phyloP scores from a whole-genome alignment of 2,113 vertebrate genomes.

The Poeciliopsis occidentalis region DNA sequence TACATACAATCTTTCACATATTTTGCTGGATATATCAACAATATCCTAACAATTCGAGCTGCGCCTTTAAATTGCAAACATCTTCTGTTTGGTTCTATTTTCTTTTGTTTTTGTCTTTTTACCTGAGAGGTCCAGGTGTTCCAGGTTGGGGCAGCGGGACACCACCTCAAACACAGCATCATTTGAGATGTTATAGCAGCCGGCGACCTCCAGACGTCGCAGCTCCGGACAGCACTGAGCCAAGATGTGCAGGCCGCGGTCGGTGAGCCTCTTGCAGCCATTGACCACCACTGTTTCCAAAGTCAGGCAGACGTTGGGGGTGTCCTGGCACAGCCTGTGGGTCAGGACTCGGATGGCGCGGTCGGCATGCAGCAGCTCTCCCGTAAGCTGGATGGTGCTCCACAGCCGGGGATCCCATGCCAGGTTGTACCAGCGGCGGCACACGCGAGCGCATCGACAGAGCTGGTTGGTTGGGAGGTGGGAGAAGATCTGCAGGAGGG shows the following conservation, averaged over 20 bases:
- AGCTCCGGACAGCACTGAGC: slow-evolving; percentile 97
- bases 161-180: slow-evolving; percentile 95
- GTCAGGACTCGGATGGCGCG: slow-evolving; percentile 94
- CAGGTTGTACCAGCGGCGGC: slow-evolving; percentile 96
- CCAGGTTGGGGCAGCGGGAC: slow-evolving; percentile 94
- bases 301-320: slow-evolving; percentile 96
- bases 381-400: slow-evolving; percentile 88
- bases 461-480: slow-evolving; percentile 96
- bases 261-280: slow-evolving; percentile 94
- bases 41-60: too few species aligned
- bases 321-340: slow-evolving; percentile 95
- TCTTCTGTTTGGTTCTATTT: neutral
- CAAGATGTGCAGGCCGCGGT: slow-evolving; percentile 93
- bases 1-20: too few species aligned
- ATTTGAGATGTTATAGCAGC: slow-evolving; percentile 96
- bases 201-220: slow-evolving; percentile 88
- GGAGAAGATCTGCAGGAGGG: slow-evolving; percentile 89
- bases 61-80: too few species aligned
- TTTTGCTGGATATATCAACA: too few species aligned
- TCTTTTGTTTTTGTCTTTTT: slow-evolving; percentile 27
- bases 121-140: slow-evolving; percentile 98
- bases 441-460: slow-evolving; percentile 92
- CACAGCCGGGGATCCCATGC: slow-evolving; percentile 97
- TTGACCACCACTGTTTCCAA: slow-evolving; percentile 91
- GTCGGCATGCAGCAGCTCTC: slow-evolving; percentile 93